Evolutionary conservation across 2,888 invertebrate species (phyloP).

Genomic region (Panopea generosa): DNA sequence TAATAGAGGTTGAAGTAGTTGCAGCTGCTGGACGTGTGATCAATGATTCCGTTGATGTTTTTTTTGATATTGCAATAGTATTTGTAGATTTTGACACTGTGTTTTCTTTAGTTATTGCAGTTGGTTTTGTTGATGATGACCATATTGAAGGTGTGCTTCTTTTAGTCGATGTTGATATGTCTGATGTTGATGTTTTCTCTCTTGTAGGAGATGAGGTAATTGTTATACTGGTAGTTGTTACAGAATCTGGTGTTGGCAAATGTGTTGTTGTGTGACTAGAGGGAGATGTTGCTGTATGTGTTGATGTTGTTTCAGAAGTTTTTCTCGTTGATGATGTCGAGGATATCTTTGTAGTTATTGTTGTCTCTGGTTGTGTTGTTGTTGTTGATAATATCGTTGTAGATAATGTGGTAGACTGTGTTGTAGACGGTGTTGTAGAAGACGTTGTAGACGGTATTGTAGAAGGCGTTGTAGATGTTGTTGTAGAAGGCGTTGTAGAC

Average conservation of each 20-base stretch:
- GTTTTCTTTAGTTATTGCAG: too few relatives aligned
- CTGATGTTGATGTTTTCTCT: neutral
- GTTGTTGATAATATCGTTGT: slow-evolving; percentile 9
- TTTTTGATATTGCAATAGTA: too few relatives aligned
- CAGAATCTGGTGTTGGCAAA: neutral
- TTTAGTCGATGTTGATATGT: neutral
- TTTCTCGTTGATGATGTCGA: slow-evolving; percentile 9
- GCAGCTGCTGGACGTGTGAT: too few relatives aligned
- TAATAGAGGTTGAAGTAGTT: too few relatives aligned
- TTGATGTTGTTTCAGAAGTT: slow-evolving; percentile 13
- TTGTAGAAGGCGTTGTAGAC: slow-evolving; percentile 11
- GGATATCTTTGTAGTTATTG: slow-evolving; percentile 3
- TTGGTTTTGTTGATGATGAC: slow-evolving; percentile 15
- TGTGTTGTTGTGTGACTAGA: slow-evolving; percentile 1
- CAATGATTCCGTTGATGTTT: too few relatives aligned
- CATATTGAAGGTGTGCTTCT: slow-evolving; percentile 4
- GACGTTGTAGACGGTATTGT: neutral
- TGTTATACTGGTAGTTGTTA: neutral
- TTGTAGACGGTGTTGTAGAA: slow-evolving; percentile 6
- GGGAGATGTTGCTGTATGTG: slow-evolving; percentile 12
- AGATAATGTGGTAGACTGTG: neutral
- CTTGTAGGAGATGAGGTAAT: neutral
- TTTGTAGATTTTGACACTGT: too few relatives aligned
- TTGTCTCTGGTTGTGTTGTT: neutral
- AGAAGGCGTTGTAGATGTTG: neutral